Conservation (phyloP, 2,888 invertebrate genomes). For the Monochamus alternatus region DNA sequence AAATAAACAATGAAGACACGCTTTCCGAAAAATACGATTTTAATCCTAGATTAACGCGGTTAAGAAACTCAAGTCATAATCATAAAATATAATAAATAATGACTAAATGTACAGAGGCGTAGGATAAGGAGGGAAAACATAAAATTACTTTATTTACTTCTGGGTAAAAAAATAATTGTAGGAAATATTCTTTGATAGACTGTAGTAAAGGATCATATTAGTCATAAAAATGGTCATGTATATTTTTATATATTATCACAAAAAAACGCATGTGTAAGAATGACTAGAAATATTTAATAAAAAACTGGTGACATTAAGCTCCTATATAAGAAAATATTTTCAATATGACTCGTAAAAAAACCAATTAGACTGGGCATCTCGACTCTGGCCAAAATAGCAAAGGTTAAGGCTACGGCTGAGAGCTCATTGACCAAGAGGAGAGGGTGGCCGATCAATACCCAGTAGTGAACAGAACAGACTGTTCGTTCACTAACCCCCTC, state of each 20-base stretch:
- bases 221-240: no score
- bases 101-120: background rate
- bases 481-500: conserved; percentile 43
- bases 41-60: background rate
- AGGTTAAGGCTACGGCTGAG: conserved; percentile 53
- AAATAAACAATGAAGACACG: background rate
- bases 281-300: no score
- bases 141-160: no score
- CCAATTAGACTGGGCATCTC: background rate
- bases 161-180: no score
- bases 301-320: no score
- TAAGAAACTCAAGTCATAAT: background rate
- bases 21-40: background rate
- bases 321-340: background rate
- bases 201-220: no score
- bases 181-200: no score
- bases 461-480: conserved; percentile 40
- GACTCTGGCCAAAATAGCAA: conserved; percentile 31
- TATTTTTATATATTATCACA: no score
- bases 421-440: conserved; percentile 54
- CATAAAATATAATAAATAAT: conserved; percentile 3
- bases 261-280: no score
- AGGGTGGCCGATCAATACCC: conserved; percentile 46
- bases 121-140: background rate
- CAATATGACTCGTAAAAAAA: background rate